Percentiles rank a stretch among this genome's conserved stretches.
phyloP scores from a whole-genome alignment of 1,140 invertebrate genomes.

The Calosoma granatense region DNA sequence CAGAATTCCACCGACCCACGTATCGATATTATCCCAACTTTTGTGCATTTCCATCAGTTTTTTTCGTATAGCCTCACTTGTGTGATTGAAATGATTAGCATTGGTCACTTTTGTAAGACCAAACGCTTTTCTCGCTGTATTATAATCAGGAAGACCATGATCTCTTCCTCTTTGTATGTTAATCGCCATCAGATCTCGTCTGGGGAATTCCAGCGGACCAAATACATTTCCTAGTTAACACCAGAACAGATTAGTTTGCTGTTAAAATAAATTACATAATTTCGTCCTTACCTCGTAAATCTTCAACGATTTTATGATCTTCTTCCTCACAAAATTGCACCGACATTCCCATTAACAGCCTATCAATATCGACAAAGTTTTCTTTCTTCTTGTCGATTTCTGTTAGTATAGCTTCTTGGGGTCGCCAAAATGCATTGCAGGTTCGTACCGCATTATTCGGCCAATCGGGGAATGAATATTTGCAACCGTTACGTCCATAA shows the following conservation, averaged over 20 bases:
- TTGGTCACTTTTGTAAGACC: conserved; percentile 27
- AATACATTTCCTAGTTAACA: conserved; percentile 38
- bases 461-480: conserved; percentile 18
- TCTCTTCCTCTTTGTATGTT: conserved; percentile 60
- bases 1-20: conserved; percentile 59
- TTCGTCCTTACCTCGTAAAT: conserved; percentile 43
- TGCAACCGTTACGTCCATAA: conserved; percentile 31
- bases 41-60: conserved; percentile 38
- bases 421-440: conserved; percentile 57
- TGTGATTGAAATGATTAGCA: conserved; percentile 21
- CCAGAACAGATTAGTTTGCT: neutral
- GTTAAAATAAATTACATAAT: neutral
- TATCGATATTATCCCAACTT: conserved; percentile 41
- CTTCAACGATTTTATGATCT: conserved; percentile 54
- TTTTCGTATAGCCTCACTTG: conserved; percentile 14
- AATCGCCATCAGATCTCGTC: conserved; percentile 52
- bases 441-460: conserved; percentile 38
- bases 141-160: conserved; percentile 58
- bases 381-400: conserved; percentile 11
- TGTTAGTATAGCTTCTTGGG: conserved; percentile 34
- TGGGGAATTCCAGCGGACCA: conserved; percentile 58
- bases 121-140: conserved; percentile 45
- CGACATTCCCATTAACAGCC: conserved; percentile 49
- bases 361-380: conserved; percentile 39
- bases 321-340: conserved; percentile 53